Evolutionary conservation across 1,140 invertebrate genomes (phyloP), one percentile per base, ranked within the genome.

Genomic region (Tetranychus urticae): DNA sequence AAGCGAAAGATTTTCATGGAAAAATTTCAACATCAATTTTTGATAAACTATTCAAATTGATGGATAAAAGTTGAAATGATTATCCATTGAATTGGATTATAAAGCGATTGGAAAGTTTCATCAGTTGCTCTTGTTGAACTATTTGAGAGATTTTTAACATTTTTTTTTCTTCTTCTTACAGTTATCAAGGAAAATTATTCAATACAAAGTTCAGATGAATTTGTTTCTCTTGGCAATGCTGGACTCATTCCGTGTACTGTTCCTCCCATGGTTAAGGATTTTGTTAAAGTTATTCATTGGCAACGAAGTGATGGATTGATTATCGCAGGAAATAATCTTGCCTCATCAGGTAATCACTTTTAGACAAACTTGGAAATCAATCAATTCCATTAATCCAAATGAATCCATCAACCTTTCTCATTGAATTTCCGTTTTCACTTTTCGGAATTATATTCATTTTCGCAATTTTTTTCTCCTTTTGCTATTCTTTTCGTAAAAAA

Each of bases 241-340:
- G 86, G 85, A 67, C 79, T 89, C 50, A 76, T 91, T 68, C 88
- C 88, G 78, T 90, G 87, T 77, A 84, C 88, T 75, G 85, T 90
- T 73, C 87, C 87, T 64, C 87, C 85, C 74, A 89, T 88, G 75
- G 86, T 89, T 58, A 83, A 84, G 67, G 86, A 89, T 77, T 88
- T 85, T 74, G 83, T 89, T 68, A 77, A 75, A 68, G 83, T 89
- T 67, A 78, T 80, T 62, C 83, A 84, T 67, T 90, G 87, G 87
- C 77, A 88, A 33, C 58, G 58, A 45, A 59, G 34, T 48, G 58
- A 59, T 59, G 58, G 58, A 4, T 36, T 59, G 6, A 37, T 42
- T 34, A 47, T 47, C 31, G 1, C 39, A 52, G 50, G 31, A 6
- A 52, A 52, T 31, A 33, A n/a, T 6, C 31, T 33, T 31, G 7